Percentiles rank a stretch among this genome's conserved stretches.
Evolutionary conservation across 2,888 invertebrate species (phyloP).

Genomic region (Heliconius hortense): DNA sequence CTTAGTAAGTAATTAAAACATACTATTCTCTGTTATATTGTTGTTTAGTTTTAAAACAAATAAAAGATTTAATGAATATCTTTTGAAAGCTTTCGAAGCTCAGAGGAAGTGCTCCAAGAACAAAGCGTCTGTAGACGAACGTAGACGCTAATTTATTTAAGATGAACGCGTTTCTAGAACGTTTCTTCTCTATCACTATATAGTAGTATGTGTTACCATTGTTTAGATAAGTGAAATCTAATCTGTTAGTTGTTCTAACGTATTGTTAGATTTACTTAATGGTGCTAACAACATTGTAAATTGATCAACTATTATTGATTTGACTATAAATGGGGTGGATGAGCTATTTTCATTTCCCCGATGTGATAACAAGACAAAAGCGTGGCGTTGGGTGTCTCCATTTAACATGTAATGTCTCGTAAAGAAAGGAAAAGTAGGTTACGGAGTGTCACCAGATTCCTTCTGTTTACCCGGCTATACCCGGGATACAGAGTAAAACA

Average conservation of each 20-base stretch:
- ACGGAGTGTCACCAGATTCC: no score
- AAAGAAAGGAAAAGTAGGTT: no score
- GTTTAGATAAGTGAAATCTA: not conserved
- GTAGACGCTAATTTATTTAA: slow-evolving; percentile 21
- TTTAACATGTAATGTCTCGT: no score
- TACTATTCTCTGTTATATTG: not conserved
- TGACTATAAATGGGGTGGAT: no score
- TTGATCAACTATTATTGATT: not conserved
- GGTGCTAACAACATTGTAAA: not conserved
- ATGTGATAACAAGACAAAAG: no score
- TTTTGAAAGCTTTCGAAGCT: slow-evolving; percentile 18
- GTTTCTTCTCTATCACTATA: slow-evolving; percentile 4
- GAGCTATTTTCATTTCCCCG: no score
- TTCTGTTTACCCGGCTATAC: no score
- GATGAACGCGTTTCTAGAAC: slow-evolving; percentile 17
- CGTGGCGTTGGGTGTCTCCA: no score
- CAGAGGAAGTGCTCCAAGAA: slow-evolving; percentile 5
- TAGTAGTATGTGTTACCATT: not conserved
- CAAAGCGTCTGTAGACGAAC: slow-evolving; percentile 2
- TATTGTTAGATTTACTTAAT: not conserved
- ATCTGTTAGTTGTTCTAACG: not conserved
- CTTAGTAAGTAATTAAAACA: not conserved
- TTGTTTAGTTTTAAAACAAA: slow-evolving; percentile 6
- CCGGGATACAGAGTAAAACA: no score
- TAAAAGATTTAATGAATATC: slow-evolving; percentile 19